Evolutionary conservation across 2,113 vertebrate genomes (phyloP).

Genomic region (Xyliphius kryptos): DNA sequence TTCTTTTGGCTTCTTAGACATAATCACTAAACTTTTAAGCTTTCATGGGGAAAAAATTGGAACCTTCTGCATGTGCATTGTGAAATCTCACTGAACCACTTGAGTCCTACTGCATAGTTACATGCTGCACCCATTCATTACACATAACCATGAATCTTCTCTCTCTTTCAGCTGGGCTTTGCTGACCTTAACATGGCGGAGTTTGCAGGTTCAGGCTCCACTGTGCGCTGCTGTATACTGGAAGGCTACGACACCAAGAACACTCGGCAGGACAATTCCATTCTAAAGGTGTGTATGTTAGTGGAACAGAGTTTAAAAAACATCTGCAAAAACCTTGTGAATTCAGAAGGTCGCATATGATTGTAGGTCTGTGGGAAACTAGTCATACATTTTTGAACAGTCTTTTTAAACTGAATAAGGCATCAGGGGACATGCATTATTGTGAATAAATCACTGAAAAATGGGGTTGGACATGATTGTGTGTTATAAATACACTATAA

Average conservation of each 20-base stretch:
- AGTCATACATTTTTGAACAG: no score
- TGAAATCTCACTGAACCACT: not conserved
- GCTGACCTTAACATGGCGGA: conserved; percentile 96
- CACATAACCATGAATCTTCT: not conserved
- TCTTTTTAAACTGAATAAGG: no score
- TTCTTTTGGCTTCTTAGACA: no score
- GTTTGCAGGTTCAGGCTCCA: conserved; percentile 93
- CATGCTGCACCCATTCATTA: not conserved
- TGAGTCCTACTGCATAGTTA: not conserved
- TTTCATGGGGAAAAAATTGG: not conserved
- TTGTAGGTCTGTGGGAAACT: no score
- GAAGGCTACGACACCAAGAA: conserved; percentile 98
- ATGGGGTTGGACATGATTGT: no score
- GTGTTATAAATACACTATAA: no score
- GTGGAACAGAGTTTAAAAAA: no score
- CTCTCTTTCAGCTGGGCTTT: conserved; percentile 80
- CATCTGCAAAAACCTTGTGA: no score
- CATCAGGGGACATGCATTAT: no score
- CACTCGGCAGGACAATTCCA: conserved; percentile 97
- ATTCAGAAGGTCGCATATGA: no score
- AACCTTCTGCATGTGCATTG: no score
- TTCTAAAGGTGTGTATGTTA: conserved; percentile 74
- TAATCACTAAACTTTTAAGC: not conserved
- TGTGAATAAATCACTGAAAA: no score
- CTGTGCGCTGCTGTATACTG: conserved; percentile 89